Evolutionary conservation across 2,113 vertebrate species (phyloP).

Genomic region (Sclerurus mexicanus): DNA sequence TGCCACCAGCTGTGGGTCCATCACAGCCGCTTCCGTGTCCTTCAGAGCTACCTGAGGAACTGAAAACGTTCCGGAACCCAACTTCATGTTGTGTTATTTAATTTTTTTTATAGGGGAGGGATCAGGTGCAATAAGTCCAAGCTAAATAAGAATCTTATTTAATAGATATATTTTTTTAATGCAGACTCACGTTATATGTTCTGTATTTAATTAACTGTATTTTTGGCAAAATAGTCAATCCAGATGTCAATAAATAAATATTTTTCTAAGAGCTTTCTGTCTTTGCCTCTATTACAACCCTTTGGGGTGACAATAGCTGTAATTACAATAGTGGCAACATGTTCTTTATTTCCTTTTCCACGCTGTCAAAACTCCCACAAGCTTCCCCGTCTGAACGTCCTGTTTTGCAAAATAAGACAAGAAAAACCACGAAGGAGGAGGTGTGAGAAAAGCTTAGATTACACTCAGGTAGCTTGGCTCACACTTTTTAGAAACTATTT

Average conservation of each 20-base stretch:
- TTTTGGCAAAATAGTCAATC: not conserved
- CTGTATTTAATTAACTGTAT: not conserved
- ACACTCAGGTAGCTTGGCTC: not conserved
- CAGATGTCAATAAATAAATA: constrained; percentile 30
- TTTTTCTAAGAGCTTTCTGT: constrained; percentile 26
- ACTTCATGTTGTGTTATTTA: not conserved
- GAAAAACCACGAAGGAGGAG: not conserved
- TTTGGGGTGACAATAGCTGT: not conserved
- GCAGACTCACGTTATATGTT: not conserved
- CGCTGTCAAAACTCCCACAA: not conserved
- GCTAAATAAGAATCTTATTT: not conserved
- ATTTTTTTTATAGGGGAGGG: not conserved
- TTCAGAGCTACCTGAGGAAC: not conserved
- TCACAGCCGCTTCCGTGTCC: not conserved
- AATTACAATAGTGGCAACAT: not conserved
- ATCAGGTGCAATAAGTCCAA: not conserved
- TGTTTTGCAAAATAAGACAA: not conserved
- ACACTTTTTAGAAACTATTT: not conserved
- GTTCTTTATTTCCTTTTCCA: not conserved
- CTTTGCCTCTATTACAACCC: not conserved
- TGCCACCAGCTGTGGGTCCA: rapidly evolving
- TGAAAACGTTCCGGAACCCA: not conserved
- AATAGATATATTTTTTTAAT: not conserved
- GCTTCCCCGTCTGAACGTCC: not conserved
- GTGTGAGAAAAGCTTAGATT: not conserved